Base-by-base conservation (phyloP, 2,797 vertebrate species). In the Chelmon rostratus region DNA sequence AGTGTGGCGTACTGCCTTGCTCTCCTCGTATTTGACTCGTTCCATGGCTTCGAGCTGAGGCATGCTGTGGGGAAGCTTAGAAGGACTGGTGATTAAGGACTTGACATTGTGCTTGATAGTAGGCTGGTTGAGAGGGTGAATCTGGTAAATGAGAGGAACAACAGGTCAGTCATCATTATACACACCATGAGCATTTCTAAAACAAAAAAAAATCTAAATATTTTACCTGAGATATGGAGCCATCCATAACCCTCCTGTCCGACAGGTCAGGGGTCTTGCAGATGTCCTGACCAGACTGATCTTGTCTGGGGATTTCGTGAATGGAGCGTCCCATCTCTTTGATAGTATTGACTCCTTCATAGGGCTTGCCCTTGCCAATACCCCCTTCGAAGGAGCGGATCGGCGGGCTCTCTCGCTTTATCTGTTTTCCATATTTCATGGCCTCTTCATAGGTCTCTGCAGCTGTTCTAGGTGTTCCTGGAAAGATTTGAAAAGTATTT, bases 71-170 rank as follows among this genome's bases (percentile, higher is more conserved):
- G 96, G 85, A 49, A 97, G 94, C 89, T 98, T 99, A 85, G 93
- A 94, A 50, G 98, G 96, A 88, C 96, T 97, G 69, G 98, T 98
- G 93, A 99, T 98, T 66, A 99, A 93, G 61, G 98, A 99, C 94
- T 99, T 99, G 86, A 99, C 98, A 31, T 99, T 99, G 94, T 99
- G 98, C 93, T 99, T 99, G 94, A 99, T 98, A 76, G 97, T 92
- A 12, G 97, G 95, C 84, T 98, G 97, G 90, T 89, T 94, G 85
- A 96, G 91, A 82, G 96, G 85, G 73, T 94, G 95, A 84, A 95
- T 96, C 94, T 99, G 96, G 75, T 94, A 95, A 89, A 96, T 88
- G 68, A 94, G 95, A 70, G 16, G 35, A 28, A 74, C 4, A n/a
- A 31, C 12, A 42, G 9, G 28, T 81, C 28, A 67, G 42, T 70